Evolutionary conservation across 1,140 invertebrate genomes (phyloP).

Genomic region (Tribolium madens): DNA sequence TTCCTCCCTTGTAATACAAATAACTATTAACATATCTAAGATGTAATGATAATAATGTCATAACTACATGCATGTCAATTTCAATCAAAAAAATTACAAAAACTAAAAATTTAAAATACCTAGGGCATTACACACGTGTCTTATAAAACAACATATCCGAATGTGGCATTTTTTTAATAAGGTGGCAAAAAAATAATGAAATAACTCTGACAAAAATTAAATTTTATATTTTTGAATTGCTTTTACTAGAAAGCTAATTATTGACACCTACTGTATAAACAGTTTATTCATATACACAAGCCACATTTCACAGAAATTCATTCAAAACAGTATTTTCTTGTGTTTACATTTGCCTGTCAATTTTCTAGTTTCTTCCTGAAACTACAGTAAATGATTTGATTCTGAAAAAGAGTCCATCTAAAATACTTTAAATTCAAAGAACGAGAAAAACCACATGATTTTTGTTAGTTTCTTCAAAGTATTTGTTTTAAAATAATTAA

Average conservation of each 20-base stretch:
- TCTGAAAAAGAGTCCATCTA: not conserved
- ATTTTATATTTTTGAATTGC: not conserved
- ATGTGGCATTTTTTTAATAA: too few relatives aligned
- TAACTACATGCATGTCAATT: too few relatives aligned
- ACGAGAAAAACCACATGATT: too few relatives aligned
- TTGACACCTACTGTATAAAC: not conserved
- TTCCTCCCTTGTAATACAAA: too few relatives aligned
- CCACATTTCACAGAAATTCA: not conserved
- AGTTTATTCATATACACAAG: not conserved
- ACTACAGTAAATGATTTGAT: not conserved
- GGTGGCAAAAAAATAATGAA: too few relatives aligned
- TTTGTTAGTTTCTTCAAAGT: not conserved
- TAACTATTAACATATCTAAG: too few relatives aligned
- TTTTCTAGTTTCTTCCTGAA: not conserved
- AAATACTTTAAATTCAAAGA: not conserved
- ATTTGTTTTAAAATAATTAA: not conserved
- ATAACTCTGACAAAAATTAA: too few relatives aligned
- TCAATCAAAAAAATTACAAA: too few relatives aligned
- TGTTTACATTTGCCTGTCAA: not conserved
- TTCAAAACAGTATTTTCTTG: not conserved
- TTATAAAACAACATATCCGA: too few relatives aligned
- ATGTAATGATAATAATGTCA: too few relatives aligned
- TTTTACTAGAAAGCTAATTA: not conserved
- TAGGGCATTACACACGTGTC: too few relatives aligned
- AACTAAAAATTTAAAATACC: too few relatives aligned